These are phyloP conservation scores for Ylistrum balloti DNA, from an alignment of 1,140 invertebrate genomes.

Conservation along the genomic window DNA sequence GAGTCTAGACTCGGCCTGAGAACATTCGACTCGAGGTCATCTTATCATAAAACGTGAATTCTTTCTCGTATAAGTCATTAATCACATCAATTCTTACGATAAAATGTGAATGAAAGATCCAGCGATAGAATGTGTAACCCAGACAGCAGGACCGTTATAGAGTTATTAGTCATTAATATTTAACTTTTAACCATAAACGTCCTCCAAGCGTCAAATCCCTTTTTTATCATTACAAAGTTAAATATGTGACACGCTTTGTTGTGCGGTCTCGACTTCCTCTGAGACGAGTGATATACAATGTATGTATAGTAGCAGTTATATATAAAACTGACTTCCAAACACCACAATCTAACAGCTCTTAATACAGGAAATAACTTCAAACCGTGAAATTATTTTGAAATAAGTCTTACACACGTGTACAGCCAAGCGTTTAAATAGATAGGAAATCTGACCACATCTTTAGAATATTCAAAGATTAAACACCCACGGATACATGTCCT, in stretches of 20 bases:
- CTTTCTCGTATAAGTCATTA: not conserved
- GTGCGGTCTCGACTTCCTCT: not conserved
- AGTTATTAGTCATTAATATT: not conserved
- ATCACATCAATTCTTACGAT: not conserved
- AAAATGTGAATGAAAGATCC: not conserved
- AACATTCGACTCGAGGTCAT: conserved; percentile 21
- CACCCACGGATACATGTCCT: not conserved
- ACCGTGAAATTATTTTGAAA: not conserved
- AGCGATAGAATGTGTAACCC: not conserved
- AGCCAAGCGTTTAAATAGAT: not conserved
- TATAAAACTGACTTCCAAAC: not conserved
- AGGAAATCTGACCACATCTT: conserved; percentile 14
- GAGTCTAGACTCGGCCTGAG: too few relatives aligned
- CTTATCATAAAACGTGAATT: conserved; percentile 18
- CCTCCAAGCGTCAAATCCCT: not conserved
- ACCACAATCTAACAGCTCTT: not conserved
- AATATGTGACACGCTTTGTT: conserved; percentile 4
- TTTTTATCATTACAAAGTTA: not conserved
- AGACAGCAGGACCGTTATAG: not conserved
- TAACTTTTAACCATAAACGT: not conserved
- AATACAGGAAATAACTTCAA: not conserved
- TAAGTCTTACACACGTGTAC: not conserved
- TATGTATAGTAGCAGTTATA: not conserved
- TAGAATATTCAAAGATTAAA: not conserved
- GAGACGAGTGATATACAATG: not conserved